phyloP scores from a whole-genome alignment of 2,888 invertebrate species.

The Drosophila neonasuta region DNA sequence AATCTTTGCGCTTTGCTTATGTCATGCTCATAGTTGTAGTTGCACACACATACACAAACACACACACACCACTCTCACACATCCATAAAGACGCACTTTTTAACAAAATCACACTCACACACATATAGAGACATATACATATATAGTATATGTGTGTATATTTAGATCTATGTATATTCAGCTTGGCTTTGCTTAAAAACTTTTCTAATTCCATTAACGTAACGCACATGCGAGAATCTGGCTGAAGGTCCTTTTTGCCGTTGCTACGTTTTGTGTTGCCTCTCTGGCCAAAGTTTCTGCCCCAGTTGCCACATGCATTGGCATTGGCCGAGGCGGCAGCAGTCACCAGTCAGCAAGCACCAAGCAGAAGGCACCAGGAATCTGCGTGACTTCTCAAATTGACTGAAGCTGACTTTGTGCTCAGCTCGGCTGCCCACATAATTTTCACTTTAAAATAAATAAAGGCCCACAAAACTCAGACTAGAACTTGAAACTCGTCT shows the following conservation, averaged over 20 bases:
- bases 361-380: slow-evolving; percentile 12
- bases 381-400: slow-evolving; percentile 62
- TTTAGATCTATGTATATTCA: slow-evolving; percentile 47
- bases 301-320: slow-evolving; percentile 57
- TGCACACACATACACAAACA: slow-evolving; percentile 33
- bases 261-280: slow-evolving; percentile 49
- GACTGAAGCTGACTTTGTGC: slow-evolving; percentile 31
- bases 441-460: slow-evolving; percentile 58
- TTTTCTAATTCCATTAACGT: slow-evolving; percentile 81
- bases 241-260: slow-evolving; percentile 33
- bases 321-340: slow-evolving; percentile 36
- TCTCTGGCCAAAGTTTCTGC: slow-evolving; percentile 43
- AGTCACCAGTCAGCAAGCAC: slow-evolving; percentile 1
- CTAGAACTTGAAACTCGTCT: neutral
- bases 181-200: slow-evolving; percentile 70
- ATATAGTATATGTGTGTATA: slow-evolving; percentile 15
- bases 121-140: neutral
- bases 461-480: slow-evolving; percentile 13
- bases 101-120: slow-evolving; percentile 59
- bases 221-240: slow-evolving; percentile 70
- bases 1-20: slow-evolving; percentile 63
- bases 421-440: slow-evolving; percentile 19
- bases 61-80: slow-evolving; percentile 1
- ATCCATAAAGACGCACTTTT: slow-evolving; percentile 42
- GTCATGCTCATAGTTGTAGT: slow-evolving; percentile 58